These are phyloP conservation scores for Phylloscopus trochilus DNA, from an alignment of 2,113 vertebrate species.

Conservation along the genomic window DNA sequence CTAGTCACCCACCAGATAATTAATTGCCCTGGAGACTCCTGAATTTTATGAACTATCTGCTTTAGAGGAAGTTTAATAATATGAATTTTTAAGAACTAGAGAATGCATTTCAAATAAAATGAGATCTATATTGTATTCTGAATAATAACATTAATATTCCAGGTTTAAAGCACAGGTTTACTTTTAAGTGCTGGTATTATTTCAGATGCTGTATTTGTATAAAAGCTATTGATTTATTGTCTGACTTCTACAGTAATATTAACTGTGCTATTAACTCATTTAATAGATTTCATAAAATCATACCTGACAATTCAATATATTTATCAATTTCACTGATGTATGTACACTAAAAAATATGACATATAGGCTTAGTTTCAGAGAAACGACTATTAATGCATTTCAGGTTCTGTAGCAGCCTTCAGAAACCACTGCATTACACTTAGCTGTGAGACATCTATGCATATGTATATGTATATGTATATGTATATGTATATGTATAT, in stretches of 20 bases:
- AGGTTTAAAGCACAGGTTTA: neutral
- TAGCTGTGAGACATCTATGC: neutral
- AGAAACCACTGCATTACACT: slow-evolving; percentile 5
- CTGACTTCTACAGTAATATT: neutral
- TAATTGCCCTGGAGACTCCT: neutral
- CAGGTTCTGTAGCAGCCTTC: neutral
- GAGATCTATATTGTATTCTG: neutral
- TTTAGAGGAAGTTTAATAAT: neutral
- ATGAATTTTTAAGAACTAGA: neutral
- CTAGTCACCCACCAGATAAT: neutral
- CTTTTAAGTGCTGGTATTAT: neutral
- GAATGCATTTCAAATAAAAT: neutral
- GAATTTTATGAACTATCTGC: neutral
- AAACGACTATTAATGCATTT: neutral
- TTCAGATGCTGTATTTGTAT: neutral
- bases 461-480: neutral
- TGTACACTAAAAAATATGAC: neutral
- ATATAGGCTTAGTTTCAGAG: neutral
- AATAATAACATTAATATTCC: neutral
- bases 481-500: neutral
- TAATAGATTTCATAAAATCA: slow-evolving; percentile 1
- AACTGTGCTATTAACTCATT: neutral
- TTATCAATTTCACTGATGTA: neutral
- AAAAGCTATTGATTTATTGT: neutral
- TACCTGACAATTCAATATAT: neutral